These are phyloP conservation scores for Caenorhabditis uteleia DNA, from an alignment of 2,888 invertebrate species.

Conservation along the genomic window DNA sequence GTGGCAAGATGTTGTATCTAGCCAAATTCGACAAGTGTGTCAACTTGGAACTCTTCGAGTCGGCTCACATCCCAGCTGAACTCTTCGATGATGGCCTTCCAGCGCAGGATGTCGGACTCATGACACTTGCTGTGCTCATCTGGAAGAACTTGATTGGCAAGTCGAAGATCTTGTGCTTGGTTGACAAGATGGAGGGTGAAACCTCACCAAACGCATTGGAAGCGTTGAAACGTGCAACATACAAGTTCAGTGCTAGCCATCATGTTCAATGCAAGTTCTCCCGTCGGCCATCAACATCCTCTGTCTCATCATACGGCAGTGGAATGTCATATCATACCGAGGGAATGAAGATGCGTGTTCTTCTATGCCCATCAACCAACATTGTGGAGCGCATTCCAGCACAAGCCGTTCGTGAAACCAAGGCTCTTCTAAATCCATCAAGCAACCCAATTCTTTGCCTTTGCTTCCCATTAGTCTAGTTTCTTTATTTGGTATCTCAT, in stretches of 20 bases:
- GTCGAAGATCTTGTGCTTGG: slow-evolving; percentile 57
- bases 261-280: slow-evolving; percentile 55
- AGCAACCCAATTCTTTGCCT: slow-evolving; percentile 63
- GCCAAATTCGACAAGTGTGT: slow-evolving; percentile 61
- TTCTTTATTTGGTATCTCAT: too few species aligned
- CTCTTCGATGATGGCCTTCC: slow-evolving; percentile 55
- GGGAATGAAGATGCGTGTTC: slow-evolving; percentile 59
- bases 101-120: slow-evolving; percentile 55
- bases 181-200: slow-evolving; percentile 42
- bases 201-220: slow-evolving; percentile 47
- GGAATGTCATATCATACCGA: slow-evolving; percentile 27
- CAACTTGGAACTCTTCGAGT: slow-evolving; percentile 64
- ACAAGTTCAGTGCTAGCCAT: slow-evolving; percentile 59
- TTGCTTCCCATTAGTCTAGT: slow-evolving; percentile 54
- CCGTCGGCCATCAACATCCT: slow-evolving; percentile 33
- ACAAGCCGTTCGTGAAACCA: slow-evolving; percentile 60
- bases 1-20: slow-evolving; percentile 55
- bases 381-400: slow-evolving; percentile 54
- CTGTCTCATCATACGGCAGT: slow-evolving; percentile 30
- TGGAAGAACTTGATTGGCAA: slow-evolving; percentile 58
- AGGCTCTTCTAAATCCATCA: slow-evolving; percentile 58
- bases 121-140: slow-evolving; percentile 61
- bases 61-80: slow-evolving; percentile 33
- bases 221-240: slow-evolving; percentile 61
- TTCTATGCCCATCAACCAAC: slow-evolving; percentile 60